Conservation (phyloP, 2,797 vertebrate species). For the Notolabrus celidotus region DNA sequence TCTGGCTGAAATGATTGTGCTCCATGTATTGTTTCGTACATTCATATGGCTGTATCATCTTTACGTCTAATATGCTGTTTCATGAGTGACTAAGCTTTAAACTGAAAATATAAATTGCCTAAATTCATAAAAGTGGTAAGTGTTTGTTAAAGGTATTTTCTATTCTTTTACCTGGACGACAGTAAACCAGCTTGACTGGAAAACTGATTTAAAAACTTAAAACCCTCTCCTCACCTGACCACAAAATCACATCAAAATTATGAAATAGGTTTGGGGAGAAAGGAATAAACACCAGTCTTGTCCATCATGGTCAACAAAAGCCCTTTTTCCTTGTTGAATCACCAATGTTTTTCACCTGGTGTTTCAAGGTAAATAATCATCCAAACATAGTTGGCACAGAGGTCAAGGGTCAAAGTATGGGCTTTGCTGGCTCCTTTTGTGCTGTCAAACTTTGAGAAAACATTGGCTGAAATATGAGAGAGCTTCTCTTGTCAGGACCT, state of each 20-base stretch:
- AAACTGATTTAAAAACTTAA: background rate
- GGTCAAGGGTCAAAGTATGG: conserved; percentile 58
- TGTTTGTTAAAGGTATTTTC: no score
- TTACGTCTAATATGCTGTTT: background rate
- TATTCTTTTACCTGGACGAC: background rate
- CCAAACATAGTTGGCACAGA: conserved; percentile 62
- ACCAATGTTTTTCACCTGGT: conserved; percentile 33
- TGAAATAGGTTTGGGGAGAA: conserved; percentile 9
- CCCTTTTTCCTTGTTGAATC: conserved; percentile 29
- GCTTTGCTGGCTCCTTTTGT: conserved; percentile 52
- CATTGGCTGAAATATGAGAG: conserved; percentile 48
- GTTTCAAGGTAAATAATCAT: conserved; percentile 60
- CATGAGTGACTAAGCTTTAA: background rate
- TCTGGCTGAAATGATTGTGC: background rate
- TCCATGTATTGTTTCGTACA: background rate
- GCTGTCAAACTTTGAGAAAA: conserved; percentile 55
- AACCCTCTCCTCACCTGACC: no score
- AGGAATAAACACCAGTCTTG: conserved; percentile 23
- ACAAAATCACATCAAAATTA: background rate
- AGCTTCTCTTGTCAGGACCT: conserved; percentile 52
- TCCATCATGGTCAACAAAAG: conserved; percentile 17
- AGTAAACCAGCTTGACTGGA: background rate
- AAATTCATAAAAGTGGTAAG: no score
- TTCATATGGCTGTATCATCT: background rate
- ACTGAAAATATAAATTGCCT: background rate